Percentiles rank a stretch among this genome's conserved stretches.
These are phyloP conservation scores for Cotesia vestalis DNA, from an alignment of 1,140 invertebrate species.

Conservation along the genomic window DNA sequence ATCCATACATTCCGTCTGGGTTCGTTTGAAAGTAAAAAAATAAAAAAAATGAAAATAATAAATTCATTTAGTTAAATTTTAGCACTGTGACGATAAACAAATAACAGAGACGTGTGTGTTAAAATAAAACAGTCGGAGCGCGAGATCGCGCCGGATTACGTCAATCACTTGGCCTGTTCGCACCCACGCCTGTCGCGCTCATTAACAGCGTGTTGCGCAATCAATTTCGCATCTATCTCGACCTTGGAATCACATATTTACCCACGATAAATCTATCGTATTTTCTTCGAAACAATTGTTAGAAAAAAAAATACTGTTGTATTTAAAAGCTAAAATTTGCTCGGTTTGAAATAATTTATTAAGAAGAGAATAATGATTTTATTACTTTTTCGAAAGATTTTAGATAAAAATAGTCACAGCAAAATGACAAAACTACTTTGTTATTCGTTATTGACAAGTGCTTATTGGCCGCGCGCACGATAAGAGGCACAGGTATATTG, in stretches of 20 bases:
- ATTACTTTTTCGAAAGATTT: neutral
- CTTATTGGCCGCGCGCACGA: neutral
- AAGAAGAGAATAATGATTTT: too few relatives aligned
- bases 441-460: too few relatives aligned
- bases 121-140: neutral
- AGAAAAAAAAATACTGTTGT: neutral
- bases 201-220: conserved; percentile 28
- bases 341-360: too few relatives aligned
- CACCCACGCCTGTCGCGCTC: conserved; percentile 31
- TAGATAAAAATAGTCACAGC: neutral
- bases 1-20: too few relatives aligned
- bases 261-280: conserved; percentile 9
- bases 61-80: too few relatives aligned
- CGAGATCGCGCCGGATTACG: conserved; percentile 23
- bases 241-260: neutral
- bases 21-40: too few relatives aligned
- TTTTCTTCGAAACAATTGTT: conserved; percentile 1
- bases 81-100: too few relatives aligned
- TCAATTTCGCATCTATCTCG: conserved; percentile 26
- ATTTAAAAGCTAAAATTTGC: too few relatives aligned
- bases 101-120: neutral
- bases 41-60: too few relatives aligned
- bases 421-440: neutral
- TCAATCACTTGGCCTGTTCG: conserved; percentile 30
- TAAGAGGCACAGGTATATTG: conserved; percentile 12